phyloP scores from a whole-genome alignment of 2,797 vertebrate genomes.

The Schizothorax lantsangensis region DNA sequence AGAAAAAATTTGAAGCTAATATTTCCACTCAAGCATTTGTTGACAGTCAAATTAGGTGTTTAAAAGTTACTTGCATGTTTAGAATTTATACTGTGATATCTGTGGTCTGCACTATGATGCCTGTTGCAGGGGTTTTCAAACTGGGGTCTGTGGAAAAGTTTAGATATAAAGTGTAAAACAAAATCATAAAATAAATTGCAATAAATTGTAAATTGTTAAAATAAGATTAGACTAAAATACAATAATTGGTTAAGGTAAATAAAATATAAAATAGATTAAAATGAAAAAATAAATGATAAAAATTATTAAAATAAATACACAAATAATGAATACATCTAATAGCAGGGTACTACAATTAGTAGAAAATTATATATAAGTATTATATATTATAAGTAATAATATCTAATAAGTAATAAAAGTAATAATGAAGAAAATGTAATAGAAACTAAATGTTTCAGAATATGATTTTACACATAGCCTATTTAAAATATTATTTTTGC shows the following conservation, averaged over 20 bases:
- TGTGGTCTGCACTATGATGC: not conserved
- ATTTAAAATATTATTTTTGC: not conserved
- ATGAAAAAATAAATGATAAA: not conserved
- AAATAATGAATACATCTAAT: not conserved
- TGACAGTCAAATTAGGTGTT: conserved; percentile 17
- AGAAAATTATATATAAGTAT: not conserved
- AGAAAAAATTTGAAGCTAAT: not conserved
- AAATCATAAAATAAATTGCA: not conserved
- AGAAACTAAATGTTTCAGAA: not conserved
- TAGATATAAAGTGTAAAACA: not conserved
- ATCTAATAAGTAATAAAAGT: not conserved
- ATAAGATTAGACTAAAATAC: not conserved
- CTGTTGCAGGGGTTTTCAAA: not conserved
- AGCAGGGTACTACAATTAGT: not conserved
- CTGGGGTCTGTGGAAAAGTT: not conserved
- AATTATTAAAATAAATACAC: not conserved
- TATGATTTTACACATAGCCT: not conserved
- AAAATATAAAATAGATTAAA: not conserved
- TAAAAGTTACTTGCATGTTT: not conserved
- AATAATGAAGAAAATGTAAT: not conserved
- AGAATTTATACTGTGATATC: not conserved
- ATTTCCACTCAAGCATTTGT: not conserved
- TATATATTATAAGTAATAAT: not conserved
- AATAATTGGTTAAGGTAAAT: not conserved
- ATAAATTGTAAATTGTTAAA: not conserved